Evolutionary conservation across 1,140 invertebrate genomes (phyloP), one percentile per base, ranked within the genome.

Genomic region (Eriocheir sinensis): DNA sequence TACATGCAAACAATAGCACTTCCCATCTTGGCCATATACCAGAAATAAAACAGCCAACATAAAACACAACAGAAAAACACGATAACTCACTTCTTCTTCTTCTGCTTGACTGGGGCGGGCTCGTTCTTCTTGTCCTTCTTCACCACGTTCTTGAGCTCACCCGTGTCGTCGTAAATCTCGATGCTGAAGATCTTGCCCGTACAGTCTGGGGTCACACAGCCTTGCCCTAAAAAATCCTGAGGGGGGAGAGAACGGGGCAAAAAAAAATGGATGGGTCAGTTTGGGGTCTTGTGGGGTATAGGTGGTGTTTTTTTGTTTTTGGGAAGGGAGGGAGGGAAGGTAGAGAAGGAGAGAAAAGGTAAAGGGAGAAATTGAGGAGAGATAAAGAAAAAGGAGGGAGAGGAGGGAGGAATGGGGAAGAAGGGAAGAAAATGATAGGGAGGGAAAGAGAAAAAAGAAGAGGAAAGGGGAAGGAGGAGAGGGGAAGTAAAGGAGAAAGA

Each of bases 201-300:
- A 81, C 94, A 95, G 34, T 95, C 94, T 83, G 94, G 94, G 0
- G 94, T 95, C n/a, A 93, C 80, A 83, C 94, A 95, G 36, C 83
- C 32, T 32, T 53, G 9, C 6, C 94, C 94, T 53, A 95, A 85
- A 41, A 95, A 95, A 93, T 95, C 94, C 94, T 95, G 94, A 32
- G 44, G 32, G 41, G 4, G n/a, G n/a, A 72, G 60, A 15, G n/a
- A 15, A n/a, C 60, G 12, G n/a, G 12, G 12, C 60, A 72, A n/a
- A 15, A 15, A 72, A n/a, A n/a, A 15, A 72, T 15, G 60, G 60
- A 72, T 15, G 60, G 12, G n/a, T n/a, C n/a, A 15, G 60, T 72
- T 15, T n/a, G 12, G 12, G n/a, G n/a, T 15, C 12, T 15, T 15
- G n/a, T n/a, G n/a, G n/a, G n/a, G n/a, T n/a, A n/a, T n/a, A n/a